These are phyloP conservation scores for Lytechinus pictus DNA, from an alignment of 35 echinoderm and acorn worm species.

Conservation along the genomic window DNA sequence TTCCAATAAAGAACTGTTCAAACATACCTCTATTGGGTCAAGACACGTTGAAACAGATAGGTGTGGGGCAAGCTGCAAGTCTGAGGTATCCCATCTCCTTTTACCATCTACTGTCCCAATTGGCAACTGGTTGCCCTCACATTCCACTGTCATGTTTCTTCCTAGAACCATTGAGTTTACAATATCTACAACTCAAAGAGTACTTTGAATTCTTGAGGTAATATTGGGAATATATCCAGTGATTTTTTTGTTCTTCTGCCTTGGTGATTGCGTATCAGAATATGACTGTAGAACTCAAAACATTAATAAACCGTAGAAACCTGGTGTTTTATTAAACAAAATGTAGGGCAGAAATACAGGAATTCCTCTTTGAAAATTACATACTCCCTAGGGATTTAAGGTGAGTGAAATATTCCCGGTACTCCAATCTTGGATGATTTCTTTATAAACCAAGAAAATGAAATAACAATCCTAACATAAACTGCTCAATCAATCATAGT, in stretches of 20 bases:
- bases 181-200: background rate
- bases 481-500: background rate
- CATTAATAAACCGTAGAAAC: too few relatives aligned
- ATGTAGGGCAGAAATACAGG: background rate
- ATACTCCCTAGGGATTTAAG: background rate
- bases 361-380: background rate
- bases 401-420: too few relatives aligned
- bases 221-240: background rate
- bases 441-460: too few relatives aligned
- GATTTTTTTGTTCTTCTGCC: background rate
- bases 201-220: background rate
- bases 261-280: background rate
- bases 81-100: background rate
- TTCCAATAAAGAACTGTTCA: background rate
- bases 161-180: constrained; percentile 6
- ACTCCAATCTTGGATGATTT: too few relatives aligned
- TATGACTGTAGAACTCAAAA: background rate
- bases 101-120: background rate
- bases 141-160: background rate
- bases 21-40: background rate
- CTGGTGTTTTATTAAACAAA: too few relatives aligned
- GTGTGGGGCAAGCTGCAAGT: background rate
- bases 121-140: background rate
- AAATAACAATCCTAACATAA: too few relatives aligned
- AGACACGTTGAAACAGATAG: background rate